A percentile compares a stretch with the other conserved stretches of the same genome.
Conservation (phyloP, 2,113 vertebrate genomes). For the Oncorhynchus tshawytscha region DNA sequence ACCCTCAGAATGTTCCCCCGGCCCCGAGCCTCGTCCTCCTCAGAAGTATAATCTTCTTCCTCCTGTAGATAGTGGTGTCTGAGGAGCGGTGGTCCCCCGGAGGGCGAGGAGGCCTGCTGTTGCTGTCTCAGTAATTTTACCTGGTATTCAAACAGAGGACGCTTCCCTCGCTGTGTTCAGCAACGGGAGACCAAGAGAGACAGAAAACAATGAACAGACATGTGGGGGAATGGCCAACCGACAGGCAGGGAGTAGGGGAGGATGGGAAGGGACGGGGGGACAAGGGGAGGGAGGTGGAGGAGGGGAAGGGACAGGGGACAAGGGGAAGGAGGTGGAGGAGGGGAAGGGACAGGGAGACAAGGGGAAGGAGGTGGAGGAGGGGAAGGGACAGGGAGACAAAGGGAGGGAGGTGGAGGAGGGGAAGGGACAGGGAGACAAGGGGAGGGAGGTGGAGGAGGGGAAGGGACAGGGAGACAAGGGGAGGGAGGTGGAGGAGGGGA, state of each 20-base stretch:
- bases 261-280: constrained; percentile 66
- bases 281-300: neutral
- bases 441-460: neutral
- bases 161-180: constrained; percentile 82
- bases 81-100: constrained; percentile 53
- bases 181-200: constrained; percentile 88
- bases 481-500: no score
- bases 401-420: constrained; percentile 69
- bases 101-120: constrained; percentile 63
- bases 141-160: constrained; percentile 82
- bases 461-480: no score
- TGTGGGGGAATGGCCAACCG: constrained; percentile 70
- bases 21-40: constrained; percentile 55
- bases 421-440: constrained; percentile 37
- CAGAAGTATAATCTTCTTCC: constrained; percentile 24
- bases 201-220: constrained; percentile 91
- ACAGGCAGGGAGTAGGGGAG: constrained; percentile 68
- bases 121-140: constrained; percentile 73
- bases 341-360: neutral
- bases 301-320: no score
- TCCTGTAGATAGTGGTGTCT: constrained; percentile 41
- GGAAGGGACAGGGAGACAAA: neutral
- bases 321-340: neutral
- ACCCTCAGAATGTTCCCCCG: constrained; percentile 74
- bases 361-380: neutral